These are phyloP conservation scores for Pangasius sanitwongsei DNA, from an alignment of 2,797 vertebrate species.

Conservation along the genomic window DNA sequence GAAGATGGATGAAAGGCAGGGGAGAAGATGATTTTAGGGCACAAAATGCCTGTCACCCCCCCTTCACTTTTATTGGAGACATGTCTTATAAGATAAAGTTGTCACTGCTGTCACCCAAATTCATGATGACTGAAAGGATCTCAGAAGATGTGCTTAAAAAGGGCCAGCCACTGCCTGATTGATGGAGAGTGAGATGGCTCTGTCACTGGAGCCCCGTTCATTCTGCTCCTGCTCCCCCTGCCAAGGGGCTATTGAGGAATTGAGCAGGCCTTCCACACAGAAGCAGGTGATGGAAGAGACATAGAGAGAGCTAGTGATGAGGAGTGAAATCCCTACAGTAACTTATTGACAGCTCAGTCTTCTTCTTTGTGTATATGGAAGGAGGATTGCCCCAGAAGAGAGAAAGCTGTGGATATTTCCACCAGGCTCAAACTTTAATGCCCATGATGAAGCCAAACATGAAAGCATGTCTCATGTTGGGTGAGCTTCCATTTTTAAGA, in stretches of 20 bases:
- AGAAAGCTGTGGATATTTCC: conserved; percentile 40
- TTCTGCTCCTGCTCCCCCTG: conserved; percentile 33
- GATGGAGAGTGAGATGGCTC: conserved; percentile 74
- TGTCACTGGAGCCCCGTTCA: conserved; percentile 65
- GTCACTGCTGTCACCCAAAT: conserved; percentile 72
- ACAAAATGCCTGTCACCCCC: conserved; percentile 55
- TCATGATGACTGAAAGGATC: conserved; percentile 75
- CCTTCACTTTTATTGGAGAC: conserved; percentile 55
- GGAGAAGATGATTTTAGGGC: conserved; percentile 42
- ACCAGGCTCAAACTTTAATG: conserved; percentile 21
- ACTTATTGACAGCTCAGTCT: conserved; percentile 44
- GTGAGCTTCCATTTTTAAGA: conserved; percentile 27
- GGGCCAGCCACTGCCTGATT: conserved; percentile 74
- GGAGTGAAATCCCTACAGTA: conserved; percentile 28
- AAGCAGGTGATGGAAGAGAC: conserved; percentile 15
- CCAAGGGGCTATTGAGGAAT: conserved; percentile 38
- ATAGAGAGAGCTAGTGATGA: conserved; percentile 39
- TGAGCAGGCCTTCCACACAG: conserved; percentile 22
- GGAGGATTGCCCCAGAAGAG: conserved; percentile 29
- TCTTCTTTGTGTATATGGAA: conserved; percentile 21
- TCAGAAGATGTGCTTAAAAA: conserved; percentile 67
- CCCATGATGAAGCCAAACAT: conserved; percentile 41
- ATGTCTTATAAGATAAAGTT: conserved; percentile 71
- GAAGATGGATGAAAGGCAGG: neutral
- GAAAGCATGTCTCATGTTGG: conserved; percentile 20